Evolutionary conservation across 1,140 invertebrate species (phyloP).

Genomic region (Conopomorpha cramerella): DNA sequence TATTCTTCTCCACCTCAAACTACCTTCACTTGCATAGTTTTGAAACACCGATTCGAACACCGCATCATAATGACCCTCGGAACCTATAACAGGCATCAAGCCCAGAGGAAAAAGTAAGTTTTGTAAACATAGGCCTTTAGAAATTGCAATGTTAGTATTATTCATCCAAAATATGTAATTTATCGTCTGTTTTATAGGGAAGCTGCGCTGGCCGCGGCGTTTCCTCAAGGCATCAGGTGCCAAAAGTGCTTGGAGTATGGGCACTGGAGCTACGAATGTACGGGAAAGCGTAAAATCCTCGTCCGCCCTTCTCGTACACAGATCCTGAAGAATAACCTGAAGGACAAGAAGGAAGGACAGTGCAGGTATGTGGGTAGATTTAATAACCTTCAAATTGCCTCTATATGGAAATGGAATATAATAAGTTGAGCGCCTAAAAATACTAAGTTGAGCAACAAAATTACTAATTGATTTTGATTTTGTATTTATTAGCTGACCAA

Average conservation of each 20-base stretch:
- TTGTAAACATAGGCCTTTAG: conserved; percentile 4
- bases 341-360: conserved; percentile 52
- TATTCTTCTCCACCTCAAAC: no score
- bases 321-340: conserved; percentile 76
- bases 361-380: conserved; percentile 29
- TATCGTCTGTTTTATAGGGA: conserved; percentile 34
- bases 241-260: conserved; percentile 91
- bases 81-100: conserved; percentile 47
- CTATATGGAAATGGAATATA: no score
- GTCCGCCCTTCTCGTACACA: conserved; percentile 80
- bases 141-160: conserved; percentile 5
- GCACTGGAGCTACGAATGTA: conserved; percentile 93
- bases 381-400: conserved; percentile 3
- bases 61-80: conserved; percentile 41
- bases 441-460: no score
- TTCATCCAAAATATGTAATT: conserved; percentile 4
- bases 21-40: no score
- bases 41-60: no score
- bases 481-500: no score
- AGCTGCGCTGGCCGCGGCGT: conserved; percentile 61
- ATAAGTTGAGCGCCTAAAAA: no score
- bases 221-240: conserved; percentile 75
- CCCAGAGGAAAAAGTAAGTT: conserved; percentile 38
- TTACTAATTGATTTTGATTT: no score
- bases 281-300: conserved; percentile 86